A percentile compares a stretch with the other conserved stretches of the same genome.
Evolutionary conservation across 2,113 vertebrate genomes (phyloP).

Genomic region (Motacilla alba): DNA sequence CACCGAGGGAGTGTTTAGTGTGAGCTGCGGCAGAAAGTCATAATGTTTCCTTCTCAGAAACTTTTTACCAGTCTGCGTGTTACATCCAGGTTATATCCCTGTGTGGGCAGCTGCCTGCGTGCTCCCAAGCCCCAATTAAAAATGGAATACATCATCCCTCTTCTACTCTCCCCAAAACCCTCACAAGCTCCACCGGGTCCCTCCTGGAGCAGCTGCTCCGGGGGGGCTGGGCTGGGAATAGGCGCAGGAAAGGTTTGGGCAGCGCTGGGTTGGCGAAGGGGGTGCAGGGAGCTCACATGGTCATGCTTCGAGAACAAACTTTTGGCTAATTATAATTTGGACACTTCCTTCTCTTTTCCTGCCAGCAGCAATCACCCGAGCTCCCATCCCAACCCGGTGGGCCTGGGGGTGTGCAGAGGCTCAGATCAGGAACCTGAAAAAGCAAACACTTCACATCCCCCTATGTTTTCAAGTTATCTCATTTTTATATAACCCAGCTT

Average conservation of each 20-base stretch:
- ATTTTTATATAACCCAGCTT: conserved; percentile 23
- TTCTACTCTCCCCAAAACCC: neutral
- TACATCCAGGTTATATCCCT: conserved; percentile 29
- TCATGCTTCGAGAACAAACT: neutral
- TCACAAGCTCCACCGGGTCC: neutral
- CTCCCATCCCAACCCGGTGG: neutral
- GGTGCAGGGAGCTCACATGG: neutral
- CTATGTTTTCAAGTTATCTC: neutral
- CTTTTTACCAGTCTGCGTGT: conserved; percentile 6
- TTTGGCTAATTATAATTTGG: neutral
- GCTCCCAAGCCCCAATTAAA: neutral
- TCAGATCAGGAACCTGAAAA: neutral
- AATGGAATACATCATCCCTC: neutral
- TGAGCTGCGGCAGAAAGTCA: conserved; percentile 2
- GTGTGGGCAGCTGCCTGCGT: neutral
- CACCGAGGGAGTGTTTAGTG: neutral
- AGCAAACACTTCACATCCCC: neutral
- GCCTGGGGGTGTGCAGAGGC: neutral
- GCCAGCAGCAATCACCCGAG: neutral
- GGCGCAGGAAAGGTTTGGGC: neutral
- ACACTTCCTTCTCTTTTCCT: neutral
- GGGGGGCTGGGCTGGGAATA: neutral
- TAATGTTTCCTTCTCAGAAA: conserved; percentile 26
- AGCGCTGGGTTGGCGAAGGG: accelerated
- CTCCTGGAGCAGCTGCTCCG: neutral